Conservation (phyloP, 1,140 invertebrate genomes). For the Listronotus oregonensis region DNA sequence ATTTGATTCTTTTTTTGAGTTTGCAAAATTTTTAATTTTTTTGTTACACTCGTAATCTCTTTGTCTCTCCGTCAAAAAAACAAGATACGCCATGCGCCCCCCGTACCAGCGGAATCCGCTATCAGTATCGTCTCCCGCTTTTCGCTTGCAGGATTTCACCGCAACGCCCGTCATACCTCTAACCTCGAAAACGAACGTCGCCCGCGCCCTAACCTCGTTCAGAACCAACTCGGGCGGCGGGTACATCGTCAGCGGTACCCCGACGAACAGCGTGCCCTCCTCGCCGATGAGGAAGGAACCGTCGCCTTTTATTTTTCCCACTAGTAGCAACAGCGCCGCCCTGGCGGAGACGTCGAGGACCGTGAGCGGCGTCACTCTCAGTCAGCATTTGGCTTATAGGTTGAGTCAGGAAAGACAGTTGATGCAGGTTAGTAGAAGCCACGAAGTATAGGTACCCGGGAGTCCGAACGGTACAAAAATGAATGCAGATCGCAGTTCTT, state of each 20-base stretch:
- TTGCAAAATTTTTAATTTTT: too few species aligned
- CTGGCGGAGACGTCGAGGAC: constrained; percentile 43
- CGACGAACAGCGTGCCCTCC: constrained; percentile 64
- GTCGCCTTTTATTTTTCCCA: constrained; percentile 60
- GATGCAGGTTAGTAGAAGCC: constrained; percentile 8
- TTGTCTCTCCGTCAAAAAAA: too few species aligned
- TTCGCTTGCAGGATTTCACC: constrained; percentile 36
- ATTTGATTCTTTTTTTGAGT: too few species aligned
- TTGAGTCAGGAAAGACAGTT: constrained; percentile 20
- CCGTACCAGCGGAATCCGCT: too few species aligned
- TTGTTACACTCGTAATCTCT: too few species aligned
- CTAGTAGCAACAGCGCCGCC: constrained; percentile 14
- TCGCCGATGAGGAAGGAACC: constrained; percentile 70
- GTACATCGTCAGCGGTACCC: constrained; percentile 52
- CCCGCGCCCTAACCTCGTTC: constrained; percentile 65
- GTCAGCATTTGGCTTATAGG: constrained; percentile 20
- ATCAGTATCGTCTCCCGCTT: not conserved
- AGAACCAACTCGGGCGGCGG: constrained; percentile 51
- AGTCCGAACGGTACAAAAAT: too few species aligned
- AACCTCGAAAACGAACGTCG: constrained; percentile 65
- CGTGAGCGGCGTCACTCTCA: not conserved
- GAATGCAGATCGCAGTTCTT: too few species aligned
- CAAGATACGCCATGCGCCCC: too few species aligned
- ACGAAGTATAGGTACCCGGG: too few species aligned
- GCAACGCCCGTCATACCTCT: constrained; percentile 43